Conservation (phyloP, 2,797 vertebrate genomes). For the Enteromius paludinosus region DNA sequence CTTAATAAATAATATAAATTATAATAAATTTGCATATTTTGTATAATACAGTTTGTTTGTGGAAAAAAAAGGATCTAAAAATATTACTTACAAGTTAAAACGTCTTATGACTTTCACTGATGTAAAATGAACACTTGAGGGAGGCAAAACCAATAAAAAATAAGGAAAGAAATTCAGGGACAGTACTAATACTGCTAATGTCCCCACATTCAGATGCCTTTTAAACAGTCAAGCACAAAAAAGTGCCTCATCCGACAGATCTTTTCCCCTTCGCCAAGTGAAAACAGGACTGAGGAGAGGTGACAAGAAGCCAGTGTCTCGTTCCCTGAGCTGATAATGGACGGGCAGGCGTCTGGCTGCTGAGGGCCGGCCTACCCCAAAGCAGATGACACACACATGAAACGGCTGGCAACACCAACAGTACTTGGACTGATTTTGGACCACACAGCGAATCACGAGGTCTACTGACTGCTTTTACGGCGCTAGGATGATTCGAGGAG, state of each 20-base stretch:
- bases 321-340: constrained; percentile 72
- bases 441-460: constrained; percentile 57
- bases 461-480: constrained; percentile 68
- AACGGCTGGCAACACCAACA: constrained; percentile 94
- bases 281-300: constrained; percentile 64
- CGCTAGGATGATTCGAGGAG: constrained; percentile 73
- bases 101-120: neutral
- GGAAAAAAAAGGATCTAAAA: too few relatives aligned
- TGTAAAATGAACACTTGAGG: neutral
- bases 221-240: constrained; percentile 77
- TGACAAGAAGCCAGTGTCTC: constrained; percentile 74
- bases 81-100: too few relatives aligned
- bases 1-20: neutral
- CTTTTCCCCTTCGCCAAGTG: constrained; percentile 69
- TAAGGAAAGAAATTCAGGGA: too few relatives aligned
- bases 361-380: constrained; percentile 65
- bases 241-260: constrained; percentile 63
- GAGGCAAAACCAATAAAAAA: neutral
- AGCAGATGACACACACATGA: constrained; percentile 74
- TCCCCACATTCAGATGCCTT: constrained; percentile 6
- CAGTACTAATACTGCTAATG: neutral
- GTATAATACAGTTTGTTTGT: neutral
- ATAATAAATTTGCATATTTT: neutral
- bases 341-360: constrained; percentile 69
- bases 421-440: constrained; percentile 85